These are phyloP conservation scores for Reticulitermes speratus DNA, from an alignment of 1,140 invertebrate genomes.

Conservation along the genomic window DNA sequence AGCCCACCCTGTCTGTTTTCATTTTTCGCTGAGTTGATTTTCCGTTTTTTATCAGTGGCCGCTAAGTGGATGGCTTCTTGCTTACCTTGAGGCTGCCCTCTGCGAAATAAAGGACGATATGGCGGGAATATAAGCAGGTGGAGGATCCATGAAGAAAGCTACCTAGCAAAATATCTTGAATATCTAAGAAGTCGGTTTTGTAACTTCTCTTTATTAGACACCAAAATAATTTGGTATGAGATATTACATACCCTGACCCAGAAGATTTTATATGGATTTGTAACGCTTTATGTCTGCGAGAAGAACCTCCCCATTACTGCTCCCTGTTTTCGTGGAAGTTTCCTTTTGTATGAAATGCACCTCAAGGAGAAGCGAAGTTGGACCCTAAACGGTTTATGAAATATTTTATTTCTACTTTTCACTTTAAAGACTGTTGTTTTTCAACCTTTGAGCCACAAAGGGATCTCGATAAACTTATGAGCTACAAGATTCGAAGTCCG, in stretches of 20 bases:
- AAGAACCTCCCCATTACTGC: neutral
- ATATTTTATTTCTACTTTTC: too few relatives aligned
- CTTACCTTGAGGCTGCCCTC: neutral
- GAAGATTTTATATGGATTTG: neutral
- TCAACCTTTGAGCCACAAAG: too few relatives aligned
- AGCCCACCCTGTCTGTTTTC: neutral
- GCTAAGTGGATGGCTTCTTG: slow-evolving; percentile 8
- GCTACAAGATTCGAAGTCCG: too few relatives aligned
- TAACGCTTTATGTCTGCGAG: neutral
- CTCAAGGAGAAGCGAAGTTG: neutral
- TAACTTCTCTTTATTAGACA: neutral
- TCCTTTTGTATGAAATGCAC: neutral
- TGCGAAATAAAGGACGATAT: neutral
- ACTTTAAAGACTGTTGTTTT: too few relatives aligned
- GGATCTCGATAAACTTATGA: too few relatives aligned
- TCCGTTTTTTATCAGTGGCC: neutral
- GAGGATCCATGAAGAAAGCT: neutral
- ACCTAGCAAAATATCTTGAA: neutral
- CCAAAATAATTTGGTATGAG: neutral
- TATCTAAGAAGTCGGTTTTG: neutral
- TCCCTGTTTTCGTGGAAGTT: neutral
- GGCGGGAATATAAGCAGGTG: neutral
- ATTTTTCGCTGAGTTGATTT: neutral
- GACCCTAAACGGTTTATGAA: too few relatives aligned
- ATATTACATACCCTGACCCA: neutral